These are phyloP conservation scores for Halcyon badia DNA, from an alignment of 2,797 vertebrate species.

Conservation along the genomic window DNA sequence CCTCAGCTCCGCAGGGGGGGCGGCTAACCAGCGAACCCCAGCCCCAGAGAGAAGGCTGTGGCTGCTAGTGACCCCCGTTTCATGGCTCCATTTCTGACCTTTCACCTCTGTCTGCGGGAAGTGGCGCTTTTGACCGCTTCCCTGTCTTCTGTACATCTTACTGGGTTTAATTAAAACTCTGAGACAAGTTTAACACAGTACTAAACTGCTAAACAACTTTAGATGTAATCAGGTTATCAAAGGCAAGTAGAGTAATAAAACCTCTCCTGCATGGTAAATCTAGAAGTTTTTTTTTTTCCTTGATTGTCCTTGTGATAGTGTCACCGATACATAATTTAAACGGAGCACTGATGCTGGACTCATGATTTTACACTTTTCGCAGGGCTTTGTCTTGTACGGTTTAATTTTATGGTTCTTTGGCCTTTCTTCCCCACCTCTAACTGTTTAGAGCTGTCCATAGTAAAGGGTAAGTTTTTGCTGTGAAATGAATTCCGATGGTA, in stretches of 20 bases:
- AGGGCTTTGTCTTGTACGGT: constrained; percentile 80
- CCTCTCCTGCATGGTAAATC: constrained; percentile 88
- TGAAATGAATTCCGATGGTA: constrained; percentile 73
- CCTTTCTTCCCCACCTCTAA: constrained; percentile 75
- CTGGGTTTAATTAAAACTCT: constrained; percentile 84
- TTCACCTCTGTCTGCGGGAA: constrained; percentile 82
- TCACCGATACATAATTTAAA: constrained; percentile 81
- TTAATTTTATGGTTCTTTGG: constrained; percentile 79
- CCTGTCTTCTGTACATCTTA: constrained; percentile 86
- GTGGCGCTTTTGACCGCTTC: constrained; percentile 81
- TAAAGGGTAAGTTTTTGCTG: constrained; percentile 77
- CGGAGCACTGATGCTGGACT: constrained; percentile 84
- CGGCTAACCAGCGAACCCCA: constrained; percentile 98
- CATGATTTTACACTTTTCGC: constrained; percentile 78
- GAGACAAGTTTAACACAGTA: constrained; percentile 81
- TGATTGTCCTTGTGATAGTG: constrained; percentile 84
- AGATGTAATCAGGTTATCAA: constrained; percentile 89
- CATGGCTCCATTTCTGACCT: constrained; percentile 75
- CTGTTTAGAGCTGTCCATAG: constrained; percentile 77
- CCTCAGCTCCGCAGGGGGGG: constrained; percentile 95
- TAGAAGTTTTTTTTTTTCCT: constrained; percentile 79
- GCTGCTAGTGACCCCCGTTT: constrained; percentile 93
- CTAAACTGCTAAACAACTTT: constrained; percentile 83
- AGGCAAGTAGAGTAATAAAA: constrained; percentile 87
- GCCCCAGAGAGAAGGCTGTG: constrained; percentile 98